Conservation (phyloP, 2,797 vertebrate genomes). For the Sebastes cheni region DNA sequence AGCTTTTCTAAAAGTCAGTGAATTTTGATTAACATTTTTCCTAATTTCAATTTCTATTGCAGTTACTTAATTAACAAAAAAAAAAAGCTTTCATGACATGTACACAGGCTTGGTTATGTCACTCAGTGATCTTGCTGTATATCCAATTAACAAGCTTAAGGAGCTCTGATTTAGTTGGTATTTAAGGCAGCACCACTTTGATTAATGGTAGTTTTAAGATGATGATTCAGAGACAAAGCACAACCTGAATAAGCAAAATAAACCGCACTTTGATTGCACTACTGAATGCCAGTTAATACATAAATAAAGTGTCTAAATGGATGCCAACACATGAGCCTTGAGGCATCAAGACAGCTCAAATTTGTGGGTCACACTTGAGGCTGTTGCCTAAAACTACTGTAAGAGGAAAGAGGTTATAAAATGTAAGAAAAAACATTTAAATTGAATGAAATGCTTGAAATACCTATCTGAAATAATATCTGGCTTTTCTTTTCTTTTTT, state of each 20-base stretch:
- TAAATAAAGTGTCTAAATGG: background rate
- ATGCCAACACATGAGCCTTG: background rate
- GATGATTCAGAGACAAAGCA: background rate
- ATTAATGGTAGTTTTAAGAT: background rate
- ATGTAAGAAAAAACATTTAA: background rate
- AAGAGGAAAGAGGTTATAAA: background rate
- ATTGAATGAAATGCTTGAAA: background rate
- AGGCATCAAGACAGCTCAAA: background rate
- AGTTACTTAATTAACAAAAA: background rate
- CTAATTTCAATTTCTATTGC: background rate
- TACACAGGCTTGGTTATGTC: background rate
- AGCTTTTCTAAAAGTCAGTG: background rate
- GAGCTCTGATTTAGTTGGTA: conserved; percentile 17
- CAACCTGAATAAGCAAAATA: background rate
- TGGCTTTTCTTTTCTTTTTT: too few species aligned
- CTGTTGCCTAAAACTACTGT: background rate
- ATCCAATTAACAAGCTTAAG: conserved; percentile 19
- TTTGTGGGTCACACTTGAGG: background rate
- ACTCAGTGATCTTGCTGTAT: background rate
- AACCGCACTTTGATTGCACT: conserved; percentile 1
- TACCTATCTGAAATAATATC: too few species aligned
- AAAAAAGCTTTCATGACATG: background rate
- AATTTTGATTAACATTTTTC: background rate
- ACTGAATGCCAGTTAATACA: background rate
- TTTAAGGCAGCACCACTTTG: conserved; percentile 4